Evolutionary conservation across 30 jellyfish, hydroid and myxozoan genomes (phyloP), one percentile per base, ranked within the genome.

Genomic region (Nemopilema nomurai): DNA sequence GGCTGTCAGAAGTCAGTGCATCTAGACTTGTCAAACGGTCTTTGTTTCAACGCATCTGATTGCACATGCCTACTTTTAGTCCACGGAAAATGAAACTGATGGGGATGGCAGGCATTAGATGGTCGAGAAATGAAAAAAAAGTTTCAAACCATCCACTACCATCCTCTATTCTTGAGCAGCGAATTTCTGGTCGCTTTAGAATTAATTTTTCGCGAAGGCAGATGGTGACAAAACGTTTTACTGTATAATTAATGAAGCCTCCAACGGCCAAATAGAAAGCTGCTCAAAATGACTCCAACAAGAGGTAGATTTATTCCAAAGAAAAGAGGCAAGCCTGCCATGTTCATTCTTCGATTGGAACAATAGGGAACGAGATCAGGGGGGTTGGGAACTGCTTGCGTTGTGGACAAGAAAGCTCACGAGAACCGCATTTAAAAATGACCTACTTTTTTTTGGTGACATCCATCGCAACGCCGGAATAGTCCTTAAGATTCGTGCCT

Each of bases 391-490:
- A 13, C 6, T 3, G 57, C 13, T 41, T 41, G 57, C 57, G 57
- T 41, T 41, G 6, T 13, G 13, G 57, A 41, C 13, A 41, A 13
- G 57, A 41, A 41, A 41, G 57, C 6, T 6, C 6, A 41, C 13
- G 57, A 13, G 13, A 41, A 6, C 13, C 13, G 6, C 13, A 3
- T 6, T 3, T 3, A 6, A 41, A 41, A 41, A 41, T 13, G 57
- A 49, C 89, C 49, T 75, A 93, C 98, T 79, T 32, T 53, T 51
- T 67, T 28, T 62, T 88, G 18, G 98, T 93, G 16, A 77, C 73
- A 66, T 81, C 90, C 86, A 88, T 79, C 1, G 65, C 78, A 51
- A 93, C 91, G 20, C 98, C 98, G 64, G 98, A 93, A 52, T 86
- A 85, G 53, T 93, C 98, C 65, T 90, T 93, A 31, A 80, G 63